phyloP scores from a whole-genome alignment of 2,113 vertebrate species.

The Elgaria multicarinata region DNA sequence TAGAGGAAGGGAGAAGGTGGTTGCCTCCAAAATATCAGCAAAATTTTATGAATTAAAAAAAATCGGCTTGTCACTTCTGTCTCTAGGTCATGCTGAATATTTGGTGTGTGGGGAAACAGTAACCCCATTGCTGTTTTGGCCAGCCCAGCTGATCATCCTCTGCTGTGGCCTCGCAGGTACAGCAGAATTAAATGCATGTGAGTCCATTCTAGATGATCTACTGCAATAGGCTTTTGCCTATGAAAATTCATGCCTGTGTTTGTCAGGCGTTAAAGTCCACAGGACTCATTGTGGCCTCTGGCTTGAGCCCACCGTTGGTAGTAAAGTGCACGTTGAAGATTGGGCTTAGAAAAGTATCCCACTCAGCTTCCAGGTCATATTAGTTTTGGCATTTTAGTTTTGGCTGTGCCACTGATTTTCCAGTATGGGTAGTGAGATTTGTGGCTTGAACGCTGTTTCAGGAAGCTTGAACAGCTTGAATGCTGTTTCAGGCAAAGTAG shows the following conservation, averaged over 20 bases:
- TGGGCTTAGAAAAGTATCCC: background rate
- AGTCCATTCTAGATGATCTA: background rate
- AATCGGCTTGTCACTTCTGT: background rate
- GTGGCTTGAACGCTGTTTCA: background rate
- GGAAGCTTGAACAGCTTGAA: too few species aligned
- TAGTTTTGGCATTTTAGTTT: background rate
- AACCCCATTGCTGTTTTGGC: background rate
- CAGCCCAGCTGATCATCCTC: background rate
- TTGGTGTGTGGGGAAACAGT: background rate
- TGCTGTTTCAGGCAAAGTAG: background rate
- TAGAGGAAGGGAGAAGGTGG: background rate
- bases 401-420: background rate
- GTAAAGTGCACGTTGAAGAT: background rate
- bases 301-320: background rate
- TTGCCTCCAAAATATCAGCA: background rate
- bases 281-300: background rate
- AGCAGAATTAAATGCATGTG: background rate
- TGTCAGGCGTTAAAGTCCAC: background rate
- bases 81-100: background rate
- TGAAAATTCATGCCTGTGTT: background rate
- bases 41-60: background rate
- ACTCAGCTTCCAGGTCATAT: background rate
- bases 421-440: background rate
- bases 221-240: background rate
- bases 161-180: background rate